Evolutionary conservation across 1,140 invertebrate species (phyloP).

Genomic region (Marisa cornuarietis): DNA sequence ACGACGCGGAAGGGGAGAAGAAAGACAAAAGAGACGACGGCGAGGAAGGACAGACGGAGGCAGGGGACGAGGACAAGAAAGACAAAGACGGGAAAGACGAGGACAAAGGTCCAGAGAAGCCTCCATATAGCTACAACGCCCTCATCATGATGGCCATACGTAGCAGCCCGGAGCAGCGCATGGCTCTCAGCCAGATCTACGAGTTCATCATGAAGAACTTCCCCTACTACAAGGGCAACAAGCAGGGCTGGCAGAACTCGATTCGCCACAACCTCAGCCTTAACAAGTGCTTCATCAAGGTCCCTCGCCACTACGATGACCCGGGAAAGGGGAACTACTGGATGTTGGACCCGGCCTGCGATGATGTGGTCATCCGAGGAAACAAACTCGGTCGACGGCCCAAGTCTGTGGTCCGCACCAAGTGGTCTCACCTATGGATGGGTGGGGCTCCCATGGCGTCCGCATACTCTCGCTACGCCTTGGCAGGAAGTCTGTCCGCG

Average conservation of each 20-base stretch:
- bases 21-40: constrained; percentile 6
- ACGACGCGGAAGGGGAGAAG: constrained; percentile 12
- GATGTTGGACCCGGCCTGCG: constrained; percentile 74
- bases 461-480: constrained; percentile 80
- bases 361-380: constrained; percentile 97
- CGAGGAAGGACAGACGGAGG: constrained; percentile 9
- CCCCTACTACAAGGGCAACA: constrained; percentile 97
- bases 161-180: constrained; percentile 89
- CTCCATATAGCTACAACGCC: constrained; percentile 97
- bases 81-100: constrained; percentile 24
- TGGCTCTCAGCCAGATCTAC: constrained; percentile 99
- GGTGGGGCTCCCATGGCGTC: constrained; percentile 76
- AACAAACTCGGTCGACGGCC: constrained; percentile 89
- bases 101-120: constrained; percentile 65
- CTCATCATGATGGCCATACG: constrained; percentile 99
- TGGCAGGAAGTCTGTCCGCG: constrained; percentile 80
- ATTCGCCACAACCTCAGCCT: constrained; percentile 96
- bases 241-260: constrained; percentile 99
- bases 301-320: constrained; percentile 75
- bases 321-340: constrained; percentile 87
- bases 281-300: constrained; percentile 98
- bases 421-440: constrained; percentile 83
- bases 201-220: constrained; percentile 99
- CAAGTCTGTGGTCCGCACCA: constrained; percentile 65
- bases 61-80: constrained; percentile 3